Evolutionary conservation across 2,797 vertebrate species (phyloP), one percentile per base, ranked within the genome.

Genomic region (Lycodopsis pacificus): DNA sequence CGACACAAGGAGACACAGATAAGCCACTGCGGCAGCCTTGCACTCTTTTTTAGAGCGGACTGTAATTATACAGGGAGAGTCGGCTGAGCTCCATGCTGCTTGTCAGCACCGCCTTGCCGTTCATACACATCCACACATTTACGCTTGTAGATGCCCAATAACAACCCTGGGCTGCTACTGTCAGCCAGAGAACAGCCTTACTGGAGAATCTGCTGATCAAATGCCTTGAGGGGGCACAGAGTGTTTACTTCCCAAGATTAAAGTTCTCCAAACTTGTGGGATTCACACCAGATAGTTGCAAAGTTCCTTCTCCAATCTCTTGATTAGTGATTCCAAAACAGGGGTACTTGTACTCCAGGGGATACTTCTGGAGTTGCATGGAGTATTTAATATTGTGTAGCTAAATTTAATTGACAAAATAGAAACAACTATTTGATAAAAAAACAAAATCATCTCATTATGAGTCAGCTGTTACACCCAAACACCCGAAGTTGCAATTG

Each of bases 31-130:
- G 74, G 84, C 85, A 77, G 78, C 59, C 72, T 44, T 25, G 51
- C 69, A 70, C 67, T 71, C 70, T 66, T 68, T 77, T 89, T 73
- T 48, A 71, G 75, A 81, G 74, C 57, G 12, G 75, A 71, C 82
- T 89, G 86, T 89, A 89, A 89, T 90, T 91, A 90, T 86, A 83
- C 75, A 76, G 88, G 75, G 72, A 80, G 81, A 83, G 74, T 89
- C 76, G 63, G 79, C 86, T 82, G 78, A 89, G 83, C 84, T 66
- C 13, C 80, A 49, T 15, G 84, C 85, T 87, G 82, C 71, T 80
- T 74, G 83, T 81, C 83, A 81, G 84, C 82, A 22, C 76, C 27
- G 8, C 73, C 69, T 64, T 46, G 73, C 85, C 34, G 30, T 76
- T 85, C 72, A 25, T 14, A 75, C 64, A 82, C 65, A 44, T 81